Evolutionary conservation across 2,888 invertebrate genomes (phyloP).

Genomic region (Thymelicus sylvestris): DNA sequence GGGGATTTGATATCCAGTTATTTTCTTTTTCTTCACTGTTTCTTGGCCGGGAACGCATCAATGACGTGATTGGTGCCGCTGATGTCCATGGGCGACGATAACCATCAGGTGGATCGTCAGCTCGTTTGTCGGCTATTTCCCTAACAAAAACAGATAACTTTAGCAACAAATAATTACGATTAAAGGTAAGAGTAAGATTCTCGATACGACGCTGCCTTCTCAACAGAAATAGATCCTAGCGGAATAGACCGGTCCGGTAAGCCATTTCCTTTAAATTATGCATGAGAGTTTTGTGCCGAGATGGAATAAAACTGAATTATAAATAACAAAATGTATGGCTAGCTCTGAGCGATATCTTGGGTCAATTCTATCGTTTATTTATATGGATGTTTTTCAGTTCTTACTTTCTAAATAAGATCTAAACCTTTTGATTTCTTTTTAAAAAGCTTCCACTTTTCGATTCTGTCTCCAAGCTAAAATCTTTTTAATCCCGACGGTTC

Average conservation of each 20-base stretch:
- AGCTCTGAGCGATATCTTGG: slow-evolving; percentile 8
- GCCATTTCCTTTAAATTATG: slow-evolving; percentile 35
- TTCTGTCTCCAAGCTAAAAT: no score
- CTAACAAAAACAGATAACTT: not conserved
- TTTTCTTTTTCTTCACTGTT: no score
- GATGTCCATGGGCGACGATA: no score
- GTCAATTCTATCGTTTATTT: slow-evolving; percentile 4
- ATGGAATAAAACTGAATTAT: slow-evolving; percentile 36
- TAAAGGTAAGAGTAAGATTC: slow-evolving; percentile 15
- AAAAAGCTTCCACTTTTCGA: no score
- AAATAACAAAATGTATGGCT: slow-evolving; percentile 25
- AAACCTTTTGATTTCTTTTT: no score
- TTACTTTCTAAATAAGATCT: no score
- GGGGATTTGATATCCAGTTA: no score
- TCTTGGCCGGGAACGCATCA: no score
- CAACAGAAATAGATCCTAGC: slow-evolving; percentile 24
- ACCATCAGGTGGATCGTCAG: no score
- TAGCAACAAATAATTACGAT: not conserved
- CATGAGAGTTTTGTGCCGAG: slow-evolving; percentile 31
- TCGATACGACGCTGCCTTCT: not conserved
- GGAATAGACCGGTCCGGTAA: slow-evolving; percentile 12
- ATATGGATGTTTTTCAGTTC: not conserved
- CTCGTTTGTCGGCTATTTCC: no score
- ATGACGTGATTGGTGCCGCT: no score
- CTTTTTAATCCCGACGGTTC: no score